Evolutionary conservation across 37 sponge, comb jelly and placozoan species (phyloP), one percentile per base, ranked within the genome.

Genomic region (Agelas oroides): DNA sequence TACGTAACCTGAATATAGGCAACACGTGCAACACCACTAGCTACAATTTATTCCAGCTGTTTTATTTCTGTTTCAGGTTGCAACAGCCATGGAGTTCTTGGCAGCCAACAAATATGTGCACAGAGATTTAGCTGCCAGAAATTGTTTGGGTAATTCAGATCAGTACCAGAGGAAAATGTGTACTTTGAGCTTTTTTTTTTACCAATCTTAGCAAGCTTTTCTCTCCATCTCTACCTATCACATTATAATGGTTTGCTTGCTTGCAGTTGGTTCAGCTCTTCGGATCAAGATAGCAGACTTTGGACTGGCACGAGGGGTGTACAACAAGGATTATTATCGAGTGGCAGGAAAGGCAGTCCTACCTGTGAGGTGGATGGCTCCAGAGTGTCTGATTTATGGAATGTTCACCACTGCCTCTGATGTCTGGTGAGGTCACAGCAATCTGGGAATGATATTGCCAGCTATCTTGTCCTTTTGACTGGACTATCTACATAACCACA

Each of bases 271-370:
- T 33, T 16, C 71, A 71, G 71, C 56, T n/a, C 40, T 89, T 5
- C n/a, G 52, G 38, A 76, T 89, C 34, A 89, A 89, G 63, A 33
- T 89, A 24, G 90, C 90, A 25, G 90, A 89, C 73, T 89, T 89
- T 89, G 90, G 90, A 17, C 31, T 89, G 69, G 79, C 90, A 63
- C 72, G 85, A 17, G 73, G 39, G 3, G 68, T 89, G 30, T 21
- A 84, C 15, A 31, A 39, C 40, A 72, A 84, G 53, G 76, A 89
- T 39, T 84, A 69, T 28, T 84, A 84, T 62, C 40, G 61, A 37
- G 28, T 84, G 23, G 90, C 24, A 27, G 84, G 80, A 38, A 60
- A 57, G 41, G 67, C 84, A 25, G 80, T 61, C 28, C 80, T 89
- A 19, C 90, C 90, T 34, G 78, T 89, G 15, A 77, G 74, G 24